Percentiles rank a stretch among this genome's conserved stretches.
Conservation (phyloP, 2,113 vertebrate species). For the Piaya cayana region DNA sequence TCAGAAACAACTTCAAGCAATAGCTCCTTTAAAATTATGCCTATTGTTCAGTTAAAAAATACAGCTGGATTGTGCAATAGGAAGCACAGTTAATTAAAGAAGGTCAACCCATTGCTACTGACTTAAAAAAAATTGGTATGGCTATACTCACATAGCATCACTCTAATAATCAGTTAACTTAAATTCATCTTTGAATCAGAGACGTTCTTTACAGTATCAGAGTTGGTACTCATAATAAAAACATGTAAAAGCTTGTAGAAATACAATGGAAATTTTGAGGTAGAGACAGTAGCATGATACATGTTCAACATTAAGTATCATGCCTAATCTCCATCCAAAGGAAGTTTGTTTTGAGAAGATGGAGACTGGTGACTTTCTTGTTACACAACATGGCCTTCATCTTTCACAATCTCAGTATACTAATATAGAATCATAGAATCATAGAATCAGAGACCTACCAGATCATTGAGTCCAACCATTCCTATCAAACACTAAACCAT, state of each 20-base stretch:
- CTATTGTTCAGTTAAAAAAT: not conserved
- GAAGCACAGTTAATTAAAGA: not conserved
- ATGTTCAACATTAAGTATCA: not conserved
- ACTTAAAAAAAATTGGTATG: not conserved
- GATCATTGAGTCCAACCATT: too few relatives aligned
- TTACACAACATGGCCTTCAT: not conserved
- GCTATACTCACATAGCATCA: not conserved
- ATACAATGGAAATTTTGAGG: not conserved
- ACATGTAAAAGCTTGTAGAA: not conserved
- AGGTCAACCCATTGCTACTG: not conserved
- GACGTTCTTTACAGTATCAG: not conserved
- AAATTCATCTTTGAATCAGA: not conserved
- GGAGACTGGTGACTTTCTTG: not conserved
- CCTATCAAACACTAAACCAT: too few relatives aligned
- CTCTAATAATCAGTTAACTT: not conserved
- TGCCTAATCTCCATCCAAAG: not conserved
- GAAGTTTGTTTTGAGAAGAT: not conserved
- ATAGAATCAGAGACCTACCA: too few relatives aligned
- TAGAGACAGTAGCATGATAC: not conserved
- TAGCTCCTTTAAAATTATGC: not conserved
- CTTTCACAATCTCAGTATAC: not conserved
- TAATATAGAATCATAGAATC: too few relatives aligned
- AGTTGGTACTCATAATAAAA: not conserved
- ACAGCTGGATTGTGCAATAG: not conserved
- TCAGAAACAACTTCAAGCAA: not conserved